phyloP scores from a whole-genome alignment of 2,888 invertebrate species.

The Hypolimnas misippus region DNA sequence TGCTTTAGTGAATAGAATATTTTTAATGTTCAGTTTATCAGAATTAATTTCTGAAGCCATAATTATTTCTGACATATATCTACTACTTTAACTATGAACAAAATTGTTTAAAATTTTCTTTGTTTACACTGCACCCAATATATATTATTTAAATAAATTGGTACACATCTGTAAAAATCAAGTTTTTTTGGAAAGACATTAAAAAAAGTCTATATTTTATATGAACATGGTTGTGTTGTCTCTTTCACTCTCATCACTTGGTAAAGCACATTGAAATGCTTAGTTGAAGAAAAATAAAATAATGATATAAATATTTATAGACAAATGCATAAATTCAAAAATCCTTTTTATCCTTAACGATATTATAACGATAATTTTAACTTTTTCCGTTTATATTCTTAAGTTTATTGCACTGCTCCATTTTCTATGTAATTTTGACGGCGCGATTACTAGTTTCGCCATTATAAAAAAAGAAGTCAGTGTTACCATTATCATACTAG shows the following conservation, averaged over 20 bases:
- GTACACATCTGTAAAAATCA: too few species aligned
- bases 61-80: background rate
- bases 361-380: too few species aligned
- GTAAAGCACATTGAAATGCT: background rate
- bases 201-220: too few species aligned
- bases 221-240: background rate
- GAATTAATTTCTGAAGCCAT: conserved; percentile 41
- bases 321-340: too few species aligned
- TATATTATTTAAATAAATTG: background rate
- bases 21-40: conserved; percentile 68
- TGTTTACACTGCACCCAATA: background rate
- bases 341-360: too few species aligned
- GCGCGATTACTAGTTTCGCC: conserved; percentile 32
- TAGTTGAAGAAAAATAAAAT: too few species aligned
- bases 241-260: conserved; percentile 6
- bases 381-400: too few species aligned
- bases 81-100: background rate
- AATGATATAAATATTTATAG: too few species aligned
- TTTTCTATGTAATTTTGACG: background rate
- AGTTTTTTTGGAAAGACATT: too few species aligned
- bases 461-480: conserved; percentile 22
- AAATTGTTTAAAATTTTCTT: background rate
- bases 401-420: too few species aligned
- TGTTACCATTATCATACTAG: conserved; percentile 27
- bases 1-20: conserved; percentile 69